Base-by-base conservation (phyloP, 1,140 invertebrate species). In the Acromyrmex charruanus region DNA sequence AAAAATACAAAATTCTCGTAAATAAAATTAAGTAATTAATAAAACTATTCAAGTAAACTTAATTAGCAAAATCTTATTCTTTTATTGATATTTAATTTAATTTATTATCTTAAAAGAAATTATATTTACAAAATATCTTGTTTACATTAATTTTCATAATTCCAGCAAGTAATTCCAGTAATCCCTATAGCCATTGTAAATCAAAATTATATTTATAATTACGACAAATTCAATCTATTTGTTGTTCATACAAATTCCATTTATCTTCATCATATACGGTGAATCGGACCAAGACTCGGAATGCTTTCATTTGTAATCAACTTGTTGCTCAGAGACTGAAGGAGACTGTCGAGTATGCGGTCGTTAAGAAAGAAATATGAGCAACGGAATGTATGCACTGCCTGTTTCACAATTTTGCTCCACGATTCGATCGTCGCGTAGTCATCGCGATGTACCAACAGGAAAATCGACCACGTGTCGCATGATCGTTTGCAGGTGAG, bases 291-390 rank as follows among this genome's bases (percentile, higher is more conserved):
- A 21, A 90, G 65, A 72, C 66, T 65, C 25, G n/a, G 58, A 63
- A 21, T 58, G n/a, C 18, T 61, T 87, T 85, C 68, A 69, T 90
- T 89, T 77, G 68, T 18, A 75, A 58, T 89, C 69, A 75, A 90
- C 88, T 79, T 90, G 88, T 88, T 90, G 80, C 85, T 79, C 10
- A 3, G 25, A 74, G 28, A 61, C n/a, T 44, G 77, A 87, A 87
- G 59, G 58, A 63, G 58, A 63, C 61, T 68, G 39, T 44, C 28
- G 53, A 87, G 85, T 61, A 39, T 58, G 16, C 44, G 18, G 21
- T 85, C 55, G 49, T 90, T 87, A 81, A 90, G 63, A 77, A 49
- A 85, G 69, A 90, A 87, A 81, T 72, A 88, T 86, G 86, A 89
- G 72, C 66, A 68, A 84, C 68, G n/a, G 49, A 71, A 44, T 55